phyloP scores from a whole-genome alignment of 1,140 invertebrate genomes.

The Odontomachus brunneus region DNA sequence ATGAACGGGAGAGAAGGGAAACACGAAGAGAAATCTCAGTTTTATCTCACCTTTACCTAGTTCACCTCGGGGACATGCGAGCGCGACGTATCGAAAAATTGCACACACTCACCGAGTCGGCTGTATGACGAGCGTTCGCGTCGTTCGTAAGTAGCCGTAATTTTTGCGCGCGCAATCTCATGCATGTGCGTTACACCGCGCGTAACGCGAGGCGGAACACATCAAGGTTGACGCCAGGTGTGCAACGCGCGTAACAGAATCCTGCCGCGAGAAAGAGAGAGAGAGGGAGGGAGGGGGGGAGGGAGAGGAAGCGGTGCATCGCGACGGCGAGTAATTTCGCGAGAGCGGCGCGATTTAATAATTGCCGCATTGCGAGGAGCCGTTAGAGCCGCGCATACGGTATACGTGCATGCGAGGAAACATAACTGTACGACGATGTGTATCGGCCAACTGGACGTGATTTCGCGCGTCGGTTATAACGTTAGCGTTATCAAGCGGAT shows the following conservation, averaged over 20 bases:
- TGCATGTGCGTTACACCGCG: slow-evolving; percentile 5
- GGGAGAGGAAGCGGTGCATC: background rate
- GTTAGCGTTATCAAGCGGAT: slow-evolving; percentile 16
- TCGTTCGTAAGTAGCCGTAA: background rate
- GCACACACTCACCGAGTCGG: background rate
- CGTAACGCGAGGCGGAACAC: slow-evolving; percentile 17
- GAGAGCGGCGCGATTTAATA: slow-evolving; percentile 49
- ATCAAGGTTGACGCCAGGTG: slow-evolving; percentile 45
- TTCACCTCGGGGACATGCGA: background rate
- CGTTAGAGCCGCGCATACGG: slow-evolving; percentile 49
- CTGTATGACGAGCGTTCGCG: background rate
- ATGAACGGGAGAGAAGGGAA: background rate
- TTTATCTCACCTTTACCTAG: background rate
- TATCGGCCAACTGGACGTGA: slow-evolving; percentile 29
- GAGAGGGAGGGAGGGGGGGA: no score
- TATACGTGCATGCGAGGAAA: slow-evolving; percentile 23
- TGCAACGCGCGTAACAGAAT: slow-evolving; percentile 29
- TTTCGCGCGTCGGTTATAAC: background rate
- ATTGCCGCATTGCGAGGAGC: slow-evolving; percentile 43
- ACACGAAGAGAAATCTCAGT: background rate
- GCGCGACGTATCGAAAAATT: slow-evolving; percentile 2
- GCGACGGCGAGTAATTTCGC: slow-evolving; percentile 4
- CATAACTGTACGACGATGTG: slow-evolving; percentile 54
- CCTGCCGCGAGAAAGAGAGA: background rate
- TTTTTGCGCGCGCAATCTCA: slow-evolving; percentile 48